Percentiles rank a stretch among this genome's conserved stretches.
Evolutionary conservation across 2,113 vertebrate species (phyloP).

Genomic region (Platysternon megacephalum): DNA sequence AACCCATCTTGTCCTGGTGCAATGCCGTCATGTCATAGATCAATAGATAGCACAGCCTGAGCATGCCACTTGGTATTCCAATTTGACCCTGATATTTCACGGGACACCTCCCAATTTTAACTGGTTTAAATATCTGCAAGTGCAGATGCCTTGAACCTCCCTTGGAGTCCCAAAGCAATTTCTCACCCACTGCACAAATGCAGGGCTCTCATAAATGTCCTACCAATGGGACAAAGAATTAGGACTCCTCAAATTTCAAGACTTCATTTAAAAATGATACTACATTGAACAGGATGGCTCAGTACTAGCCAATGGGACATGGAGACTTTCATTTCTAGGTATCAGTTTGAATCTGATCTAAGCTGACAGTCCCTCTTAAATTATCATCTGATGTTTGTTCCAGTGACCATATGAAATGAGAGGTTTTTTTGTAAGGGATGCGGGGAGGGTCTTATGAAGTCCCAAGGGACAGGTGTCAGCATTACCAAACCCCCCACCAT

Average conservation of each 20-base stretch:
- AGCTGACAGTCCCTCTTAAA: not conserved
- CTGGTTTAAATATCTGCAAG: constrained; percentile 6
- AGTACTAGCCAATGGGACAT: constrained; percentile 12
- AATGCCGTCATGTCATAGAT: not conserved
- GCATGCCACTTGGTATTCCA: constrained; percentile 42
- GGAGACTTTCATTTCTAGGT: constrained; percentile 3
- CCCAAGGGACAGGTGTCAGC: not conserved
- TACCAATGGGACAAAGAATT: constrained; percentile 58
- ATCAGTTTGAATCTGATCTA: constrained; percentile 12
- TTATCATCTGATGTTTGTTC: not conserved
- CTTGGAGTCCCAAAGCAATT: not conserved
- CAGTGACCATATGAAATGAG: accelerated
- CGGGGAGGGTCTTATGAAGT: not conserved
- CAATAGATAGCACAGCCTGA: constrained; percentile 7
- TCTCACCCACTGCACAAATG: not conserved
- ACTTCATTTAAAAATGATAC: constrained; percentile 46
- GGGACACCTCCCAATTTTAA: not conserved
- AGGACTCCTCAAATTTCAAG: constrained; percentile 62
- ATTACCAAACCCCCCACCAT: not conserved
- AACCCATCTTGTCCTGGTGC: not conserved
- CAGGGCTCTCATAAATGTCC: constrained; percentile 18
- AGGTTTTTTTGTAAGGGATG: not conserved
- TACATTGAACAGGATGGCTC: constrained; percentile 20
- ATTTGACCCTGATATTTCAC: constrained; percentile 27
- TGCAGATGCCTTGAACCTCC: constrained; percentile 42